phyloP scores from a whole-genome alignment of 2,113 vertebrate species.

The Antechinus stuartii region DNA sequence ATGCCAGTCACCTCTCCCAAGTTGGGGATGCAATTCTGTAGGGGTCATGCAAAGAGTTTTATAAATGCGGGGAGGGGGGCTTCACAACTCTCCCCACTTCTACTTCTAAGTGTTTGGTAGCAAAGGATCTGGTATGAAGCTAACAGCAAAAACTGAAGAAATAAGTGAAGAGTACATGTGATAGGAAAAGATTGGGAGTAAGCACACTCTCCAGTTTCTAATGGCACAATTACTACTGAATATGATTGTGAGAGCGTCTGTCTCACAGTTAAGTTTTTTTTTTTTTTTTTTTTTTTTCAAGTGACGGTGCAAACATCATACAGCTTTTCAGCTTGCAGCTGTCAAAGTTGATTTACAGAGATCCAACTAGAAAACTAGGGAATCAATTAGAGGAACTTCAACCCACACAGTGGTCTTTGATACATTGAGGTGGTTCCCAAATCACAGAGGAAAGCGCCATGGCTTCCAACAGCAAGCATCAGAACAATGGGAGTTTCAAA shows the following conservation, averaged over 20 bases:
- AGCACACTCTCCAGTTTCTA: slow-evolving; percentile 24
- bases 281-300: background rate
- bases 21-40: background rate
- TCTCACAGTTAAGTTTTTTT: slow-evolving; percentile 36
- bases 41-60: background rate
- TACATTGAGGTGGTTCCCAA: slow-evolving; percentile 52
- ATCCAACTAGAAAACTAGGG: slow-evolving; percentile 32
- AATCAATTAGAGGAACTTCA: slow-evolving; percentile 64
- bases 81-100: background rate
- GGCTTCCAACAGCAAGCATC: background rate
- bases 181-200: slow-evolving; percentile 6
- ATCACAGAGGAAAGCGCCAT: slow-evolving; percentile 45
- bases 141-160: background rate
- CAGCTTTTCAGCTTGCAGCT: slow-evolving; percentile 36
- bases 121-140: background rate
- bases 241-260: slow-evolving; percentile 24
- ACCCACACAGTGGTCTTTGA: slow-evolving; percentile 61
- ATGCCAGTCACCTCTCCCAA: background rate
- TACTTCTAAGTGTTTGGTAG: background rate
- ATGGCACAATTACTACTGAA: slow-evolving; percentile 9
- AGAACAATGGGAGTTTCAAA: slow-evolving; percentile 52
- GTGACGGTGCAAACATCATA: slow-evolving; percentile 25
- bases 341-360: slow-evolving; percentile 45
- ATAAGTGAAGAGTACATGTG: background rate
- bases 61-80: background rate